Conservation (phyloP, 2,888 invertebrate genomes). For the Meghimatium bilineatum region DNA sequence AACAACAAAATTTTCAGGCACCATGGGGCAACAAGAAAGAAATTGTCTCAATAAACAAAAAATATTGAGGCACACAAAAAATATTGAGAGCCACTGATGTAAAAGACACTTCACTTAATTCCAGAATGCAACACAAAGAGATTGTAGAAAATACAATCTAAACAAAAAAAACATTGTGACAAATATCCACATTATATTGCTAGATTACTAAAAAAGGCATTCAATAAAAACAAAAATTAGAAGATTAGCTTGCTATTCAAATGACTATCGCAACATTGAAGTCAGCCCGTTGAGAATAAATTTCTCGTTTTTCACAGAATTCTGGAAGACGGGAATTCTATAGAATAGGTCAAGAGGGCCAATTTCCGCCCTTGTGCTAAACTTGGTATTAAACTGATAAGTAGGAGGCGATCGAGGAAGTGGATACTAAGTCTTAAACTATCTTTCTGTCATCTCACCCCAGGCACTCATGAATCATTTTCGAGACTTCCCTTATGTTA, state of each 20-base stretch:
- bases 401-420: background rate
- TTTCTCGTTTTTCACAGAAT: constrained; percentile 14
- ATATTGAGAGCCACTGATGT: too few relatives aligned
- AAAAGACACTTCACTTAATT: background rate
- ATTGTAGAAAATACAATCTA: background rate
- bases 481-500: constrained; percentile 20
- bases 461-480: constrained; percentile 24
- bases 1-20: too few relatives aligned
- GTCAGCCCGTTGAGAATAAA: background rate
- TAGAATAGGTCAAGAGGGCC: background rate
- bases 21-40: too few relatives aligned
- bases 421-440: constrained; percentile 39
- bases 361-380: constrained; percentile 41
- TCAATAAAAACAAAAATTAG: background rate
- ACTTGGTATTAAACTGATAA: constrained; percentile 46
- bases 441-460: constrained; percentile 40
- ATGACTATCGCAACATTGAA: background rate
- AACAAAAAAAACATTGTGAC: background rate
- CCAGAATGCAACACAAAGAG: background rate
- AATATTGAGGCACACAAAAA: too few relatives aligned
- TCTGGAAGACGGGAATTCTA: constrained; percentile 8
- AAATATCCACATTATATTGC: background rate
- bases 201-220: background rate
- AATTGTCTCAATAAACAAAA: too few relatives aligned
- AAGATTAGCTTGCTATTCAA: background rate